These are phyloP conservation scores for Gnatocerus cornutus DNA, from an alignment of 2,888 invertebrate species.

Conservation along the genomic window DNA sequence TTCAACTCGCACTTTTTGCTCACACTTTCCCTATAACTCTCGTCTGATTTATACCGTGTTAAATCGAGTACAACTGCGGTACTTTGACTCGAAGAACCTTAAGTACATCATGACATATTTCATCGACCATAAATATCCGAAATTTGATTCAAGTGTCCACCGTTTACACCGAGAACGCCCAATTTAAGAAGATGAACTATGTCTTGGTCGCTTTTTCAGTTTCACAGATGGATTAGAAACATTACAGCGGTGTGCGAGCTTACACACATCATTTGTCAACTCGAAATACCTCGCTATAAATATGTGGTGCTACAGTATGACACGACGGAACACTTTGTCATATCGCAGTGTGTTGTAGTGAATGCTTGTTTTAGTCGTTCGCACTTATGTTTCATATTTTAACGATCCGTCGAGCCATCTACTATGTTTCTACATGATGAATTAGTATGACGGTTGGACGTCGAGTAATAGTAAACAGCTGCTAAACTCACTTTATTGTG, in stretches of 20 bases:
- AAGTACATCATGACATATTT: slow-evolving; percentile 10
- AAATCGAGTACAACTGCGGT: background rate
- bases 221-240: slow-evolving; percentile 64
- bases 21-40: too few relatives aligned
- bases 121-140: slow-evolving; percentile 4
- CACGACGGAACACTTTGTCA: slow-evolving; percentile 65
- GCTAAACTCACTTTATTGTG: slow-evolving; percentile 58
- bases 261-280: slow-evolving; percentile 66
- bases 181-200: slow-evolving; percentile 57
- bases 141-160: slow-evolving; percentile 44
- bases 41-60: too few relatives aligned
- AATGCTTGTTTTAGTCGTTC: slow-evolving; percentile 62
- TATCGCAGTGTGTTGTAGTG: slow-evolving; percentile 46
- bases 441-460: slow-evolving; percentile 60
- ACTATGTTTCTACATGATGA: slow-evolving; percentile 61
- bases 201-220: slow-evolving; percentile 53
- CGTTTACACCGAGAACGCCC: slow-evolving; percentile 42
- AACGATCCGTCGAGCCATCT: slow-evolving; percentile 64
- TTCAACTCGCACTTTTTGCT: too few relatives aligned
- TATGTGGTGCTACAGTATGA: slow-evolving; percentile 51
- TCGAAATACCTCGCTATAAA: slow-evolving; percentile 63
- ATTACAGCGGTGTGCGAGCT: slow-evolving; percentile 58
- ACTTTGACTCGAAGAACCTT: background rate
- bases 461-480: slow-evolving; percentile 64
- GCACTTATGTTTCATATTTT: slow-evolving; percentile 68